Percentiles rank a stretch among this genome's conserved stretches.
These are phyloP conservation scores for Strix uralensis DNA, from an alignment of 2,113 vertebrate species.

Conservation along the genomic window DNA sequence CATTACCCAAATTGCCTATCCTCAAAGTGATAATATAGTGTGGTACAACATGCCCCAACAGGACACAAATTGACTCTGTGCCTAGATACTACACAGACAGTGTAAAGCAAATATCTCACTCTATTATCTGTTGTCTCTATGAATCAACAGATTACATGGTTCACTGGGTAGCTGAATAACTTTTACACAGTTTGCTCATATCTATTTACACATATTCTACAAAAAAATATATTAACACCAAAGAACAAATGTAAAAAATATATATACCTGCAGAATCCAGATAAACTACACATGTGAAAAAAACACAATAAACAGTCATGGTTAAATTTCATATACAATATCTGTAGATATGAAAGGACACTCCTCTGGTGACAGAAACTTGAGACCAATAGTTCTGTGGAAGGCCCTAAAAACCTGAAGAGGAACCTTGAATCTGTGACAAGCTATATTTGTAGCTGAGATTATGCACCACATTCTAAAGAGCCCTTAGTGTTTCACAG, in stretches of 20 bases:
- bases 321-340: neutral
- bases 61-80: slow-evolving; percentile 79
- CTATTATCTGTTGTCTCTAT: slow-evolving; percentile 84
- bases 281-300: slow-evolving; percentile 53
- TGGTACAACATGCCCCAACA: slow-evolving; percentile 80
- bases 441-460: neutral
- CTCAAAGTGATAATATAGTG: slow-evolving; percentile 79
- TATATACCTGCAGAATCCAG: slow-evolving; percentile 32
- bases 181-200: slow-evolving; percentile 82
- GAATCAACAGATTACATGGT: slow-evolving; percentile 84
- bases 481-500: neutral
- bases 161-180: slow-evolving; percentile 81
- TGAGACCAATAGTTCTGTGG: neutral
- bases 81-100: slow-evolving; percentile 63
- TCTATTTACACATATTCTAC: slow-evolving; percentile 80
- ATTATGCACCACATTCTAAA: neutral
- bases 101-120: slow-evolving; percentile 83
- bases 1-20: slow-evolving; percentile 81
- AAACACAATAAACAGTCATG: neutral
- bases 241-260: slow-evolving; percentile 65
- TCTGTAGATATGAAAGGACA: neutral
- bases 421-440: neutral
- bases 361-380: neutral
- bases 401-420: neutral
- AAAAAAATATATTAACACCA: slow-evolving; percentile 79